Percentiles rank a stretch among this genome's conserved stretches.
These are phyloP conservation scores for Antennarius striatus DNA, from an alignment of 2,113 vertebrate species.

Conservation along the genomic window DNA sequence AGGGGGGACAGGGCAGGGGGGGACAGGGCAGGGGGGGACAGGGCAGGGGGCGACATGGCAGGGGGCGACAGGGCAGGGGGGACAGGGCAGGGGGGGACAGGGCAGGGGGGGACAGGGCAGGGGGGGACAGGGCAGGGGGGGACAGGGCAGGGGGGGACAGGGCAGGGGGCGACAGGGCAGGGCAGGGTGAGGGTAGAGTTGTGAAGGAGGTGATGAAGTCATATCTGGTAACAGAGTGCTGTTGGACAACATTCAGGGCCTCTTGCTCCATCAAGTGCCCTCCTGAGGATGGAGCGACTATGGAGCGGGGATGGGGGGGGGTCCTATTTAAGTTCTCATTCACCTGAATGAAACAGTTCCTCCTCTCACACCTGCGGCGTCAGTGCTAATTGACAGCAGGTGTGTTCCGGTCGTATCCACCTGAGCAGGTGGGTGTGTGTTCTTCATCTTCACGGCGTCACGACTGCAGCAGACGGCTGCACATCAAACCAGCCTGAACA, in stretches of 20 bases:
- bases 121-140: too few relatives aligned
- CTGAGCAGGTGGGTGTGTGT: constrained; percentile 28
- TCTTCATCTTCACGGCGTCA: constrained; percentile 32
- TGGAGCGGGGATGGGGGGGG: constrained; percentile 26
- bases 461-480: constrained; percentile 35
- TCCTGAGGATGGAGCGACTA: constrained; percentile 29
- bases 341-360: constrained; percentile 52
- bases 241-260: constrained; percentile 63
- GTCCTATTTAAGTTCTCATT: constrained; percentile 63
- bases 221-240: too few relatives aligned
- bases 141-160: too few relatives aligned
- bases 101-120: too few relatives aligned
- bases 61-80: too few relatives aligned
- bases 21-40: too few relatives aligned
- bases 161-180: too few relatives aligned
- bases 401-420: constrained; percentile 38
- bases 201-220: too few relatives aligned
- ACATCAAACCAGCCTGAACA: constrained; percentile 37
- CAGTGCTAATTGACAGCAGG: constrained; percentile 63
- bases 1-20: too few relatives aligned
- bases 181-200: too few relatives aligned
- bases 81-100: too few relatives aligned
- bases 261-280: constrained; percentile 56
- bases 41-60: too few relatives aligned
- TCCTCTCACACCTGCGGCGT: constrained; percentile 20